phyloP scores from a whole-genome alignment of 2,113 vertebrate genomes.

The Phaethon lepturus region DNA sequence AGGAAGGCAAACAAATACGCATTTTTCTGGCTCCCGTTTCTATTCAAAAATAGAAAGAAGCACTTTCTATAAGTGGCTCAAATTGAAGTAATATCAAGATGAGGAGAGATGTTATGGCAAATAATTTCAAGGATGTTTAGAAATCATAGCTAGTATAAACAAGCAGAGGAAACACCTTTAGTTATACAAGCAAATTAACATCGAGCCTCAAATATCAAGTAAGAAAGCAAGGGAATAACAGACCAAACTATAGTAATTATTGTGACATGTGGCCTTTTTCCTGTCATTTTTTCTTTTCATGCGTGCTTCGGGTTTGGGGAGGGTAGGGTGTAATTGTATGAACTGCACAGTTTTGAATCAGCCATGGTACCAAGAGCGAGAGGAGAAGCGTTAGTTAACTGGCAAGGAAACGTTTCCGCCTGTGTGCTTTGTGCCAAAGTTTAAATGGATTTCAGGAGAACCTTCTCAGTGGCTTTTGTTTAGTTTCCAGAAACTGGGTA shows the following conservation, averaged over 20 bases:
- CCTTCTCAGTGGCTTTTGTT: background rate
- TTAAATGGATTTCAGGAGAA: background rate
- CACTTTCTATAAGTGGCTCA: slow-evolving; percentile 18
- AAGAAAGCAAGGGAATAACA: slow-evolving; percentile 30
- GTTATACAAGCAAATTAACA: slow-evolving; percentile 37
- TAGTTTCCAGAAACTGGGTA: background rate
- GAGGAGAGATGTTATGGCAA: background rate
- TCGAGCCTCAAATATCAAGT: background rate
- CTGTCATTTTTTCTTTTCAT: background rate
- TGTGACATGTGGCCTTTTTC: background rate
- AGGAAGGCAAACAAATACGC: slow-evolving; percentile 30
- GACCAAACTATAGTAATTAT: background rate
- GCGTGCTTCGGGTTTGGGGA: background rate
- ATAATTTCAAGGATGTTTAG: slow-evolving; percentile 51
- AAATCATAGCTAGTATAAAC: slow-evolving; percentile 47
- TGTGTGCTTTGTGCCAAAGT: background rate
- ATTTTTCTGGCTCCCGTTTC: slow-evolving; percentile 20
- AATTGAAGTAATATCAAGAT: background rate
- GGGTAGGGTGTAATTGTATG: background rate
- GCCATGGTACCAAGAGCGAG: background rate
- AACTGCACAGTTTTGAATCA: background rate
- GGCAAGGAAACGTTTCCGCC: background rate
- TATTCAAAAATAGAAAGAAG: slow-evolving; percentile 40
- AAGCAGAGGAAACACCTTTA: slow-evolving; percentile 64
- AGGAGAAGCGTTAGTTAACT: background rate